These are phyloP conservation scores for Sorex araneus DNA, from an alignment of 2,113 vertebrate genomes.

Conservation along the genomic window DNA sequence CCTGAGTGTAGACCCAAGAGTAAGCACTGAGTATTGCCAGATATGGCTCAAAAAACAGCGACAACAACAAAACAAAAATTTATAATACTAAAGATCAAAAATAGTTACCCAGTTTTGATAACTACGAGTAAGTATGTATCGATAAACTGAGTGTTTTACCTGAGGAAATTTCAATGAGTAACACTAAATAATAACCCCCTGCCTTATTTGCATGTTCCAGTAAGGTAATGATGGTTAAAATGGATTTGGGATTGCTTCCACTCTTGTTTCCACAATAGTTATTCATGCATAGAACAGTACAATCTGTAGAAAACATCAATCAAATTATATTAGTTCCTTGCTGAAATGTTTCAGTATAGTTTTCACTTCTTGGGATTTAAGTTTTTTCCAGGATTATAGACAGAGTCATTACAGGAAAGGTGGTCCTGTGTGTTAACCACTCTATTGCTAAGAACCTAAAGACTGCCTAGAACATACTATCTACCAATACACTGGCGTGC, in stretches of 20 bases:
- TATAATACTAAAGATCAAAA: not conserved
- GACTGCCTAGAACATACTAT: rapidly evolving
- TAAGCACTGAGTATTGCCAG: no score
- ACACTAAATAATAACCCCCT: not conserved
- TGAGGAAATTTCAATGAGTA: not conserved
- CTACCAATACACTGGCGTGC: not conserved
- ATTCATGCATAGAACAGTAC: not conserved
- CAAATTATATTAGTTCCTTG: not conserved
- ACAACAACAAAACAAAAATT: not conserved
- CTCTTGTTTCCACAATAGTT: not conserved
- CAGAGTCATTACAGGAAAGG: not conserved
- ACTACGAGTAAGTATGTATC: not conserved
- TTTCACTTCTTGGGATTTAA: not conserved
- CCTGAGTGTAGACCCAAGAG: no score
- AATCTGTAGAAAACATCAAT: conserved; percentile 31
- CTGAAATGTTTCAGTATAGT: not conserved
- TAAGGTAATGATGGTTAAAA: not conserved
- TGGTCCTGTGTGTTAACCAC: not conserved
- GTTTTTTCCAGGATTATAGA: not conserved
- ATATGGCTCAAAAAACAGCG: no score
- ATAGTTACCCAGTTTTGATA: not conserved
- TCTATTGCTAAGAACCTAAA: not conserved
- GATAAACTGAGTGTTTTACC: not conserved
- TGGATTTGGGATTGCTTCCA: not conserved
- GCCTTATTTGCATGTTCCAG: not conserved